These are phyloP conservation scores for Actenoides hombroni DNA, from an alignment of 2,113 vertebrate species.

Conservation along the genomic window DNA sequence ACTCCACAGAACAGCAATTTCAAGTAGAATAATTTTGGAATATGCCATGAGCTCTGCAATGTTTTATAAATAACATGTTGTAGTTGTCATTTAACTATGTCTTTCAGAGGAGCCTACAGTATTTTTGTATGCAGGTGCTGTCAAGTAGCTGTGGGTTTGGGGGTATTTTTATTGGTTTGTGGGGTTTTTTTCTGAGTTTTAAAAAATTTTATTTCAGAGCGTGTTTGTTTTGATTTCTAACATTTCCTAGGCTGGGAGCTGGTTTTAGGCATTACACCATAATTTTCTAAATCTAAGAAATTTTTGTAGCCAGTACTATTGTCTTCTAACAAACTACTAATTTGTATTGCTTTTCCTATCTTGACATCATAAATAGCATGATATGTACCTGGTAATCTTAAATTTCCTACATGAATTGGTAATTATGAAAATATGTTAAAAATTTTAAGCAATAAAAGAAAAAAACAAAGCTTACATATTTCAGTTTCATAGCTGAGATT, in stretches of 20 bases:
- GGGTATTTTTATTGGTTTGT: neutral
- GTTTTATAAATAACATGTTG: slow-evolving; percentile 24
- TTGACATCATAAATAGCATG: neutral
- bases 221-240: neutral
- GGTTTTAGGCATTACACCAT: neutral
- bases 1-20: slow-evolving; percentile 33
- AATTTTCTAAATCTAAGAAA: neutral
- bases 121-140: neutral
- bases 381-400: neutral
- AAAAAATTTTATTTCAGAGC: neutral
- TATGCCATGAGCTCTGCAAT: slow-evolving; percentile 7
- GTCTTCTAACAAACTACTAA: neutral
- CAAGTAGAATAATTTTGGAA: slow-evolving; percentile 21
- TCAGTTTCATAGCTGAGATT: neutral
- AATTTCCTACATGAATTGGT: neutral
- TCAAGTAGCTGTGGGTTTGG: neutral
- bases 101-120: neutral
- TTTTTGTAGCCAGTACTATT: neutral
- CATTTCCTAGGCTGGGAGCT: neutral
- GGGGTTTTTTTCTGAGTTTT: neutral
- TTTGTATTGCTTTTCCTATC: neutral
- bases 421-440: neutral
- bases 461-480: neutral
- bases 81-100: neutral
- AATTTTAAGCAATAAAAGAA: neutral